phyloP scores from a whole-genome alignment of 35 echinoderm and acorn worm genomes.

The Heliocidaris tuberculata region DNA sequence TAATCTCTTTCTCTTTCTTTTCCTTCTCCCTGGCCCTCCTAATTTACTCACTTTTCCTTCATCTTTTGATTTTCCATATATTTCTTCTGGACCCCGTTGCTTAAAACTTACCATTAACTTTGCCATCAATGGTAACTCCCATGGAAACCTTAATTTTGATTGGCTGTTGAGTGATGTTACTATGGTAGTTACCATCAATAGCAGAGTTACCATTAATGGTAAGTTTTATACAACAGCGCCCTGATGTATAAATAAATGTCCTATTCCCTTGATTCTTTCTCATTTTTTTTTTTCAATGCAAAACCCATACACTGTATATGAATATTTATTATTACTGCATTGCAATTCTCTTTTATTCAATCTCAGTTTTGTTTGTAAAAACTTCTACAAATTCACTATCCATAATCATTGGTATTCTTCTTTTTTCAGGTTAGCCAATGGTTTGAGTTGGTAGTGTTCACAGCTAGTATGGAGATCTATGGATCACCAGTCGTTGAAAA shows the following conservation, averaged over 20 bases:
- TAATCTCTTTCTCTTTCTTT: neutral
- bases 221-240: too few species aligned
- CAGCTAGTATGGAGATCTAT: constrained; percentile 99
- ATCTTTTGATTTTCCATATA: neutral
- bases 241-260: too few species aligned
- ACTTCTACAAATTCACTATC: neutral
- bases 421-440: constrained; percentile 88
- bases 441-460: constrained; percentile 99
- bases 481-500: constrained; percentile 95
- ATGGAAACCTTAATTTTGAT: too few species aligned
- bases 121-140: too few species aligned
- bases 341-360: neutral
- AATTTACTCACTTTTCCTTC: neutral
- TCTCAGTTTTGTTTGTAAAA: neutral
- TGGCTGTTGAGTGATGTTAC: too few species aligned
- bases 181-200: too few species aligned
- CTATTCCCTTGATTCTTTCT: neutral
- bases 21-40: neutral
- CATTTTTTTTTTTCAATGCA: neutral
- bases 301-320: neutral
- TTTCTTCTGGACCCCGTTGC: too few species aligned
- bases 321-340: neutral
- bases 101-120: too few species aligned
- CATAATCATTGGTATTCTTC: constrained; percentile 31
- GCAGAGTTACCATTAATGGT: too few species aligned